Base-by-base conservation (phyloP, 2,797 vertebrate genomes). In the Chaenodraco wilsoni region DNA sequence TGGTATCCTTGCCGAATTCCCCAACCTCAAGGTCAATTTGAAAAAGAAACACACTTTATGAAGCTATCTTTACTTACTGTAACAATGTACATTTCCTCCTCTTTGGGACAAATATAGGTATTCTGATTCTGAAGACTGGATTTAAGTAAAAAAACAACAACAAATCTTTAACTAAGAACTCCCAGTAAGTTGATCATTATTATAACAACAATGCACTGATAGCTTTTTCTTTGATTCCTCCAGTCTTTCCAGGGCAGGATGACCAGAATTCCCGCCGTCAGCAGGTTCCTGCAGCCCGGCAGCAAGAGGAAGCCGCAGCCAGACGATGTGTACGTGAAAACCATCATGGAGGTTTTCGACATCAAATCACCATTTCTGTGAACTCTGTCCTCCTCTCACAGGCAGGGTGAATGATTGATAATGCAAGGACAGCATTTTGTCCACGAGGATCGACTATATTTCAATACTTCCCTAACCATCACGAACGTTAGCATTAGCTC, bases 171-270 rank as follows among this genome's bases (percentile, higher is more conserved):
- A 5, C 33, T 9, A 13, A 68, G 15, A 50, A 52, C 19, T 10
- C 4, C 9, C 8, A 9, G 2, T 17, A 5, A 49, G 11, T 8
- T 33, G 10, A 52, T 9, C 31, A 8, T 49, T 40, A 19, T 45
- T 13, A n/a, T 4, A 16, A 27, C 9, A 19, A 31, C n/a, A 44
- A 41, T 12, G 56, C 4, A 54, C 4, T 52, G 9, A 45, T 9
- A 45, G 2, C 10, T 55, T 21, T 19, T 1, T 40, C 3, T 12
- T 10, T 68, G 7, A 62, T 57, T 40, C 4, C 50, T 88, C 40
- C 88, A 98, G 97, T 83, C 85, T 27, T 97, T 97, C 77, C 96
- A 97, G 90, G 88, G 83, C 43, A 96, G 91, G 87, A 94, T 95
- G 90, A 95, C 75, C 27, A 78, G 33, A 10, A 82, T 95, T 3